phyloP scores from a whole-genome alignment of 2,888 invertebrate species.

The Dolomedes plantarius region DNA sequence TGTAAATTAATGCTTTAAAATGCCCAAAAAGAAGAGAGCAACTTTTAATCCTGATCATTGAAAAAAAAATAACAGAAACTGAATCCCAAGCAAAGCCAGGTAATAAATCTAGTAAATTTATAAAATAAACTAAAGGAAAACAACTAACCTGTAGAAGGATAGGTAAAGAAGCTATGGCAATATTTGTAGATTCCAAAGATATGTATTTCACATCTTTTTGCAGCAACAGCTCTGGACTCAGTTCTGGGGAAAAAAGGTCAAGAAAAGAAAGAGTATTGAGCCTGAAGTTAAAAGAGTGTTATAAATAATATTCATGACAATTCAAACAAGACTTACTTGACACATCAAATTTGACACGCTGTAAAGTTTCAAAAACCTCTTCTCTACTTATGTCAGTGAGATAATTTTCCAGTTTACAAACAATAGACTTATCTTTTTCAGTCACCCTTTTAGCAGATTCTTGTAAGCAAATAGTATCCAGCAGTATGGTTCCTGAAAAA shows the following conservation, averaged over 20 bases:
- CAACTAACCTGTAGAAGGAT: slow-evolving; percentile 79
- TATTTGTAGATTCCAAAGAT: slow-evolving; percentile 78
- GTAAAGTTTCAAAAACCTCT: slow-evolving; percentile 79
- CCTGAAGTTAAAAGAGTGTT: not conserved
- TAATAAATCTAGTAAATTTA: no score
- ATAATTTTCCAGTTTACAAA: slow-evolving; percentile 78
- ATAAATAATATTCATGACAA: no score
- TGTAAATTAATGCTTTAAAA: no score
- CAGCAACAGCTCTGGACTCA: slow-evolving; percentile 84
- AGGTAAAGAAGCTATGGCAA: slow-evolving; percentile 82
- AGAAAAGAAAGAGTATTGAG: not conserved
- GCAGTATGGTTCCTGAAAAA: slow-evolving; percentile 83
- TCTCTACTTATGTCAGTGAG: slow-evolving; percentile 77
- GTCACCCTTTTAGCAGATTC: slow-evolving; percentile 83
- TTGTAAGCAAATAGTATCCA: slow-evolving; percentile 88
- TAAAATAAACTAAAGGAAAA: not conserved
- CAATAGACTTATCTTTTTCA: slow-evolving; percentile 81
- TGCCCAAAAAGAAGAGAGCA: no score
- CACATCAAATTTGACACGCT: slow-evolving; percentile 83
- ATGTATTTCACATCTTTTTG: slow-evolving; percentile 86
- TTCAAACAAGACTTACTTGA: slow-evolving; percentile 77
- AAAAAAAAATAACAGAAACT: no score
- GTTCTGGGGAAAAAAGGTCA: slow-evolving; percentile 22
- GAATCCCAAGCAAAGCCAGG: no score
- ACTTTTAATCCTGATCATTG: no score